phyloP scores from a whole-genome alignment of 2,888 invertebrate genomes.

The Cenopis cana region DNA sequence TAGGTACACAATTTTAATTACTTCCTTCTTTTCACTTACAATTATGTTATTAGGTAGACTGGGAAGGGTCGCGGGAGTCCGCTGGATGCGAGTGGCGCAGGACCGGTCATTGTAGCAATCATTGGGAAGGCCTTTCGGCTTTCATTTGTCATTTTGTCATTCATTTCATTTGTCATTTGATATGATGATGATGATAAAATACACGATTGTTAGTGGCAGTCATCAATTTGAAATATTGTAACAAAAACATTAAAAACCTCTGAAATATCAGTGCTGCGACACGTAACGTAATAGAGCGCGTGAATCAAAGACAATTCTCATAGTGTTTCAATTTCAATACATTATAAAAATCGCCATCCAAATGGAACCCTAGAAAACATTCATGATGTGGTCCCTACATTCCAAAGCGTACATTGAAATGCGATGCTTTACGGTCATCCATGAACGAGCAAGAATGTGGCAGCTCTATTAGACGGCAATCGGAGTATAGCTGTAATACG shows the following conservation, averaged over 20 bases:
- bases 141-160: too few relatives aligned
- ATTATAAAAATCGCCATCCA: neutral
- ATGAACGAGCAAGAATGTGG: neutral
- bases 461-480: neutral
- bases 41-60: too few relatives aligned
- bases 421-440: constrained; percentile 12
- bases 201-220: too few relatives aligned
- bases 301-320: neutral
- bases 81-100: too few relatives aligned
- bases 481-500: neutral
- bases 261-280: neutral
- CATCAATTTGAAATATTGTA: neutral
- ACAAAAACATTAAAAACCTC: too few relatives aligned
- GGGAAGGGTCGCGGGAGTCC: too few relatives aligned
- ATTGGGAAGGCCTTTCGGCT: too few relatives aligned
- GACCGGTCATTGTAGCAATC: too few relatives aligned
- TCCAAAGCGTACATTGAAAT: constrained; percentile 5
- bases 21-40: too few relatives aligned
- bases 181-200: too few relatives aligned
- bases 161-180: too few relatives aligned
- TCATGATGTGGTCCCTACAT: neutral
- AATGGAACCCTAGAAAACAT: neutral
- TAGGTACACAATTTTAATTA: too few relatives aligned
- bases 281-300: neutral
- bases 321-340: neutral